Evolutionary conservation across 2,888 invertebrate species (phyloP).

Genomic region (Acrobasis repandana): DNA sequence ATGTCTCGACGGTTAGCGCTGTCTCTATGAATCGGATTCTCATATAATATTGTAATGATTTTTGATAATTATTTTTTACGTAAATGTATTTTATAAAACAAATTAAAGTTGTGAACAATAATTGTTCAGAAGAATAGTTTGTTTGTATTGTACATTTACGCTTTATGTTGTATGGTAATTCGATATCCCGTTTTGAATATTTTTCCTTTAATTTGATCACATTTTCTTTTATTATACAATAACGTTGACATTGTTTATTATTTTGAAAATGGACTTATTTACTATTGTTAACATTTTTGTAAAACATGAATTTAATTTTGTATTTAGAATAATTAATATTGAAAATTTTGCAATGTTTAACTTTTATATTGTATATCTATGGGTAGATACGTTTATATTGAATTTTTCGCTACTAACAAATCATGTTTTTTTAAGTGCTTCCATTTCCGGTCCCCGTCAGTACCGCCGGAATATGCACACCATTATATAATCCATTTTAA

Average conservation of each 20-base stretch:
- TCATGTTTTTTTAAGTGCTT: neutral
- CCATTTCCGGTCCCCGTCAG: too few relatives aligned
- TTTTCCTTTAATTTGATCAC: constrained; percentile 16
- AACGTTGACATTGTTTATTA: constrained; percentile 14
- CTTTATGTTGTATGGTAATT: constrained; percentile 5
- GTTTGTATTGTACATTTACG: neutral
- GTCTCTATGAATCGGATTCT: neutral
- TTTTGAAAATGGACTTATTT: constrained; percentile 9
- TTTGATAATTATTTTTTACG: neutral
- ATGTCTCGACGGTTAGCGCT: neutral
- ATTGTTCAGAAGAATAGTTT: neutral
- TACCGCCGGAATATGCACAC: too few relatives aligned
- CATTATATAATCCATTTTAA: neutral
- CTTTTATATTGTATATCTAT: constrained; percentile 30
- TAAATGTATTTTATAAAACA: constrained; percentile 2
- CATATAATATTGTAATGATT: neutral
- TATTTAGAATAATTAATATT: constrained; percentile 25
- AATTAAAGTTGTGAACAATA: too few relatives aligned
- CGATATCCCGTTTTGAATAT: neutral
- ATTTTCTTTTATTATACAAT: constrained; percentile 19
- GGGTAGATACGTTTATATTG: constrained; percentile 27
- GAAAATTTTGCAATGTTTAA: constrained; percentile 27
- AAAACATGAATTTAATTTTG: constrained; percentile 17
- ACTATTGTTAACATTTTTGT: constrained; percentile 16
- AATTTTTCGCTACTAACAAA: constrained; percentile 14